Percentiles rank a stretch among this genome's conserved stretches.
Evolutionary conservation across 1,140 invertebrate species (phyloP).

Genomic region (Drosophila parabipectinata): DNA sequence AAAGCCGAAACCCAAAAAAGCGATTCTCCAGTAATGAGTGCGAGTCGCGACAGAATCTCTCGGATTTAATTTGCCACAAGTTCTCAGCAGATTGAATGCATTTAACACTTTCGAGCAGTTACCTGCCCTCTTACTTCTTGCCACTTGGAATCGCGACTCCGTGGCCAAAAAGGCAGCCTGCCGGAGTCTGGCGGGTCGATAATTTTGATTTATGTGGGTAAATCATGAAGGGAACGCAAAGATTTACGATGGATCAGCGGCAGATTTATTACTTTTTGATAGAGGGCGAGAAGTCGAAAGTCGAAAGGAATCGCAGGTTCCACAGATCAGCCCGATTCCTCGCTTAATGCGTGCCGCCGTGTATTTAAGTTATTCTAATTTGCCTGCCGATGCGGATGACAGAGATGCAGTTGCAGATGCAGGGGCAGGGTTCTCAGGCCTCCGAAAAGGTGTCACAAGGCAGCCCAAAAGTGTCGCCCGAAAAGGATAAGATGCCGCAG

Average conservation of each 20-base stretch:
- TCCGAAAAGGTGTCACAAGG: conserved; percentile 57
- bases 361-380: conserved; percentile 80
- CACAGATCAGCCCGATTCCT: background rate
- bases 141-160: conserved; percentile 10
- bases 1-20: conserved; percentile 18
- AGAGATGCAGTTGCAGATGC: background rate
- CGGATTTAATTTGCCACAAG: conserved; percentile 19
- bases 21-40: conserved; percentile 23
- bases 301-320: conserved; percentile 44
- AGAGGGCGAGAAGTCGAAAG: conserved; percentile 43
- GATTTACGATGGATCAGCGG: conserved; percentile 83
- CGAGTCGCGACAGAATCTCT: conserved; percentile 26
- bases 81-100: conserved; percentile 61
- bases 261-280: conserved; percentile 84
- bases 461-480: conserved; percentile 40
- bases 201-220: conserved; percentile 84
- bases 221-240: conserved; percentile 83
- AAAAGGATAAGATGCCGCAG: conserved; percentile 31
- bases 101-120: conserved; percentile 72
- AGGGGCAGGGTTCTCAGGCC: conserved; percentile 11
- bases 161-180: conserved; percentile 7
- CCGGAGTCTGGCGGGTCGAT: conserved; percentile 63
- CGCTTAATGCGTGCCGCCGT: conserved; percentile 75
- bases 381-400: conserved; percentile 38
- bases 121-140: conserved; percentile 49